Base-by-base conservation (phyloP, 2,888 invertebrate species). In the Kryphioiulus occultus region DNA sequence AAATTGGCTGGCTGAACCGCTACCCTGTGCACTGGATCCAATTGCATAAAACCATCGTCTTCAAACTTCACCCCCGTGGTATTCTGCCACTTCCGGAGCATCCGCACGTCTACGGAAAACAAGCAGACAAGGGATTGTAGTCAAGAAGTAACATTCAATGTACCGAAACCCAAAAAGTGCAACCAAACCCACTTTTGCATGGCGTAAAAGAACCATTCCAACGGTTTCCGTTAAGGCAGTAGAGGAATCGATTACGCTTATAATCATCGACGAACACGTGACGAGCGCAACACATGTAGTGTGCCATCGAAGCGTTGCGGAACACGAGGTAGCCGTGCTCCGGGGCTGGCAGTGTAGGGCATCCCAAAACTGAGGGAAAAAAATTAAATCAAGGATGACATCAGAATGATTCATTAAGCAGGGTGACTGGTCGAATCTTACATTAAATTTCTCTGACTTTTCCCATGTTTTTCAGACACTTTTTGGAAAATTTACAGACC, bases 281-380 rank as follows among this genome's bases (percentile, higher is more conserved):
- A 88, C 95, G 95, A 86, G 94, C 93, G 90, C 95, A 94, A 92
- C 96, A 96, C 92, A 94, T 94, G 92, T 94, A 95, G 90, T 94
- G 94, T 47, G 95, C 95, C 85, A 94, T 93, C 82, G 94, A 94
- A 88, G 93, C 93, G 90, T 94, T 95, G 90, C 94, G 94, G 91
- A 94, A 94, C 90, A 95, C 94, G 19, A 95, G 91, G 91, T 95
- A 95, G 85, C 95, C 95, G 92, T 94, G 94, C 91, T 93, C 93
- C 90, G 96, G 96, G 90, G 94, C 92, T 90, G 92, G 90, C 47
- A 94, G 92, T 44, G 94, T 94, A 19, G 95, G 93, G 91, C 96
- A 96, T 87, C 95, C 95, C 88, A 95, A 91, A 91, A 95, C 95
- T 95, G 92, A 88, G n/a, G 85, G 26, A 39, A 86, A 19, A 78